phyloP scores from a whole-genome alignment of 2,888 invertebrate species.

The Galeopsomyia nigrocyanea region DNA sequence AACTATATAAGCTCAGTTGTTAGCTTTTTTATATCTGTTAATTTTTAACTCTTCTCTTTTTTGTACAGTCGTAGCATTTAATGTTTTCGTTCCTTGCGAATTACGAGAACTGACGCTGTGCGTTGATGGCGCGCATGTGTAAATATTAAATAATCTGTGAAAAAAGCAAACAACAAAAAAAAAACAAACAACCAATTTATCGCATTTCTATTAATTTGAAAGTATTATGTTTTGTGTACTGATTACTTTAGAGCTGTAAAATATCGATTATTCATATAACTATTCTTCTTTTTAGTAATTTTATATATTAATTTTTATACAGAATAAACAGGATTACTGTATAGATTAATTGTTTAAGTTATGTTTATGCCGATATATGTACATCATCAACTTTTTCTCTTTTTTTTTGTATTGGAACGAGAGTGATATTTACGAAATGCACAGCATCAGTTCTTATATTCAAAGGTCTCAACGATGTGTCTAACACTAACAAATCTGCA shows the following conservation, averaged over 20 bases:
- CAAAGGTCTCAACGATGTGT: conserved; percentile 27
- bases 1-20: conserved; percentile 18
- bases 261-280: conserved; percentile 25
- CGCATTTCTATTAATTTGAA: conserved; percentile 38
- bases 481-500: conserved; percentile 36
- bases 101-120: conserved; percentile 44
- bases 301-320: conserved; percentile 30
- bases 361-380: conserved; percentile 17
- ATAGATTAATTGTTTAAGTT: conserved; percentile 26
- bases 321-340: conserved; percentile 17
- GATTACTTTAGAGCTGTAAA: conserved; percentile 32
- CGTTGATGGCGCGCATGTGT: conserved; percentile 30
- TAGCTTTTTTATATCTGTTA: conserved; percentile 29
- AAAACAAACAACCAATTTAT: conserved; percentile 11
- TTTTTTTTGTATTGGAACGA: conserved; percentile 30
- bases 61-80: conserved; percentile 46
- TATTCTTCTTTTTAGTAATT: conserved; percentile 31
- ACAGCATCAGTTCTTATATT: conserved; percentile 35
- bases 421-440: conserved; percentile 27
- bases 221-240: conserved; percentile 44
- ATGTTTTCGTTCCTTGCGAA: conserved; percentile 37
- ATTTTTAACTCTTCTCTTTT: conserved; percentile 32
- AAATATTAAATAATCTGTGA: conserved; percentile 31
- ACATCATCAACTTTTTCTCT: conserved; percentile 36
- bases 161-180: conserved; percentile 19